Evolutionary conservation across 1,140 invertebrate genomes (phyloP).

Genomic region (Drosophila saltans): DNA sequence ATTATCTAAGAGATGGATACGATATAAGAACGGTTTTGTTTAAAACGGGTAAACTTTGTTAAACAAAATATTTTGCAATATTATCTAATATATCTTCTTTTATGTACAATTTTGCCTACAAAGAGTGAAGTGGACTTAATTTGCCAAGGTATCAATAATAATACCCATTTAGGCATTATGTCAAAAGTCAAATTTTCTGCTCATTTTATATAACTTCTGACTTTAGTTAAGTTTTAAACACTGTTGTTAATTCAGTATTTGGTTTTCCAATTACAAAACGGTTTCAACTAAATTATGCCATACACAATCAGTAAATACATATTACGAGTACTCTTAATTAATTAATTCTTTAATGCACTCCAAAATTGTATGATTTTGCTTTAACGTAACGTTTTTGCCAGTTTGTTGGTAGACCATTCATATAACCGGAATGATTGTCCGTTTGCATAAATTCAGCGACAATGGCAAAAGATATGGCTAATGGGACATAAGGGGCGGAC

Average conservation of each 20-base stretch:
- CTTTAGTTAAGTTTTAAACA: not conserved
- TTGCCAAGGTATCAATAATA: too few relatives aligned
- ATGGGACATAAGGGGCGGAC: conserved; percentile 37
- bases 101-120: too few relatives aligned
- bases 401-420: conserved; percentile 35
- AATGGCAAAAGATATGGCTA: conserved; percentile 57
- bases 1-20: too few relatives aligned
- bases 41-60: too few relatives aligned
- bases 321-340: conserved; percentile 18
- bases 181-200: too few relatives aligned
- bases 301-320: conserved; percentile 3
- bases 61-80: too few relatives aligned
- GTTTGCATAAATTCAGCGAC: conserved; percentile 57
- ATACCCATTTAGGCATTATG: too few relatives aligned
- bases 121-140: too few relatives aligned
- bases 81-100: too few relatives aligned
- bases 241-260: not conserved
- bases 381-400: conserved; percentile 7
- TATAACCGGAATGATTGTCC: conserved; percentile 35
- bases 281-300: not conserved
- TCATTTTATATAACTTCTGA: not conserved
- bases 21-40: too few relatives aligned
- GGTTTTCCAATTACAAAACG: conserved; percentile 6
- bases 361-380: conserved; percentile 41
- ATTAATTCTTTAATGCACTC: conserved; percentile 81